phyloP scores from a whole-genome alignment of 1,140 invertebrate species.

The Microplitis demolitor region DNA sequence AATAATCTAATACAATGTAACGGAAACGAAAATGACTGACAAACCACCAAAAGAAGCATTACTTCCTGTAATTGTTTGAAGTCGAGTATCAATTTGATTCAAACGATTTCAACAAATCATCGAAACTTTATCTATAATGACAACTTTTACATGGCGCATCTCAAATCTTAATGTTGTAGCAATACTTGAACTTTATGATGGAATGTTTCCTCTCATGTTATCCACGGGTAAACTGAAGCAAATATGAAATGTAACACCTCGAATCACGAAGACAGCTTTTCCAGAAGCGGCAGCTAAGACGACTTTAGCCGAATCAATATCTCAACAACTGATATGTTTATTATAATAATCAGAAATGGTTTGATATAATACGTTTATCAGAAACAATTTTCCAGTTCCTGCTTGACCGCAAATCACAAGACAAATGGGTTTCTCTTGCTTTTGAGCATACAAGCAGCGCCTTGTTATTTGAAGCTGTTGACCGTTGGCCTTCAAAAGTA shows the following conservation, averaged over 20 bases:
- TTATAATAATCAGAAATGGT: constrained; percentile 28
- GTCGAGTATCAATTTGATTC: too few relatives aligned
- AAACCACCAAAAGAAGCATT: constrained; percentile 27
- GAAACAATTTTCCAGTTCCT: background rate
- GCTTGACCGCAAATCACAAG: constrained; percentile 34
- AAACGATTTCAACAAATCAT: constrained; percentile 45
- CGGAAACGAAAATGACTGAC: constrained; percentile 36
- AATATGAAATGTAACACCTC: constrained; percentile 44
- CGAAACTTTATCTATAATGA: constrained; percentile 54
- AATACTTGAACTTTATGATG: constrained; percentile 25
- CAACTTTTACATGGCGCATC: constrained; percentile 38
- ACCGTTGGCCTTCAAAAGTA: background rate
- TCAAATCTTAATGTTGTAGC: constrained; percentile 30
- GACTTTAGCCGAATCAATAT: constrained; percentile 30
- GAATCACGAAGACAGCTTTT: constrained; percentile 48
- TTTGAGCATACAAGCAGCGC: background rate
- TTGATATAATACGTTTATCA: constrained; percentile 30
- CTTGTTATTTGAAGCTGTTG: constrained; percentile 15
- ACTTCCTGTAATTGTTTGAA: too few relatives aligned
- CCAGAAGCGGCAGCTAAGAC: constrained; percentile 46
- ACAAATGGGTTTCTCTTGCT: constrained; percentile 6
- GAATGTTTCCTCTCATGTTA: constrained; percentile 23
- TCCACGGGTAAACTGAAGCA: constrained; percentile 44
- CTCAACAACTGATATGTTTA: constrained; percentile 18
- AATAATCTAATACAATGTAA: too few relatives aligned